Conservation (phyloP, 2,888 invertebrate species). For the Pedicia rivosa region DNA sequence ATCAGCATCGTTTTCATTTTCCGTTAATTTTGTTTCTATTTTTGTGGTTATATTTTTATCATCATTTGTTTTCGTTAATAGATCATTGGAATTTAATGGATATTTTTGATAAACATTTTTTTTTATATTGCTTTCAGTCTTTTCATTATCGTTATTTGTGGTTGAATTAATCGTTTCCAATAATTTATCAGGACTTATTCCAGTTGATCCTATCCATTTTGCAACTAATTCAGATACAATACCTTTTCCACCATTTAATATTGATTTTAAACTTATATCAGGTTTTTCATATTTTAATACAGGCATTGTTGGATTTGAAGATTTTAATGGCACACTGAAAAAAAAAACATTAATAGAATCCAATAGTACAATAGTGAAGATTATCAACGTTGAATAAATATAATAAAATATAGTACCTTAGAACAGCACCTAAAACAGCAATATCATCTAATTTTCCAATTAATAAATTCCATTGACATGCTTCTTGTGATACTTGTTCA, state of each 20-base stretch:
- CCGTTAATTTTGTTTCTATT: constrained; percentile 10
- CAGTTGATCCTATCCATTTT: constrained; percentile 65
- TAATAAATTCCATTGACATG: constrained; percentile 71
- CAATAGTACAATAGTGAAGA: too few species aligned
- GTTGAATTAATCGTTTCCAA: constrained; percentile 21
- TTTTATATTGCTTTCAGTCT: constrained; percentile 10
- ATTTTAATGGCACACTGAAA: constrained; percentile 19
- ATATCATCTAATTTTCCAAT: constrained; percentile 83
- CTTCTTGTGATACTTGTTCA: constrained; percentile 73
- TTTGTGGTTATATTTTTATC: constrained; percentile 4
- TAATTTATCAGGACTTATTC: constrained; percentile 47
- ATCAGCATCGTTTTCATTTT: too few species aligned
- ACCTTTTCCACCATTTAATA: constrained; percentile 51
- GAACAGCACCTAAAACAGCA: constrained; percentile 46
- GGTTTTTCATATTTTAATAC: constrained; percentile 37
- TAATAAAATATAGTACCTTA: constrained; percentile 38
- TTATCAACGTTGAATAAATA: too few species aligned
- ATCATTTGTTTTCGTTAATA: constrained; percentile 16
- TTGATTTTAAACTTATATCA: constrained; percentile 47
- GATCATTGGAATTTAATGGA: constrained; percentile 10
- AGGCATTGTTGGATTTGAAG: constrained; percentile 29
- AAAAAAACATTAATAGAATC: background rate
- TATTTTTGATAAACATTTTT: constrained; percentile 21
- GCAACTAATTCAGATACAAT: constrained; percentile 81
- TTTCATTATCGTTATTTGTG: constrained; percentile 5